Percentiles rank a stretch among this genome's conserved stretches.
Conservation (phyloP, 1,140 invertebrate species). For the Anadara kagoshimensis region DNA sequence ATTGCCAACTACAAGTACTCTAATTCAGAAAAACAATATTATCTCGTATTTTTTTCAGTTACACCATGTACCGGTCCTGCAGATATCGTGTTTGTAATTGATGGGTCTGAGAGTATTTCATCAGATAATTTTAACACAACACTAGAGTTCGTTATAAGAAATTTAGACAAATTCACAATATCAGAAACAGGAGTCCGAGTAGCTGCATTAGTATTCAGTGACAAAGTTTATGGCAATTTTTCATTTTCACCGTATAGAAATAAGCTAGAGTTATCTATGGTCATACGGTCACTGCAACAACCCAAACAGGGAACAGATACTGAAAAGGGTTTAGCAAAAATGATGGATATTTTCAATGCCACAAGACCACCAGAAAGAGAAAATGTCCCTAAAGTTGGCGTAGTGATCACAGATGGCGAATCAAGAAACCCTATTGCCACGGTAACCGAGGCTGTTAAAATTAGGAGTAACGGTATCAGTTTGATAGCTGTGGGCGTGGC, state of each 20-base stretch:
- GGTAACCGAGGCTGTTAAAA: neutral
- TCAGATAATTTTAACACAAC: neutral
- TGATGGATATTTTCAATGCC: too few species aligned
- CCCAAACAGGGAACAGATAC: too few species aligned
- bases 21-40: too few species aligned
- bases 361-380: too few species aligned
- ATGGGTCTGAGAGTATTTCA: slow-evolving; percentile 2
- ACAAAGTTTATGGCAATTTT: neutral
- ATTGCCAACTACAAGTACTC: too few species aligned
- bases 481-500: slow-evolving; percentile 16
- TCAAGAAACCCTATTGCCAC: slow-evolving; percentile 1
- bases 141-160: neutral
- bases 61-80: neutral
- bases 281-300: too few species aligned
- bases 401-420: slow-evolving; percentile 18
- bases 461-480: neutral
- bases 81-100: neutral
- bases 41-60: neutral
- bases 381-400: slow-evolving; percentile 7
- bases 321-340: too few species aligned
- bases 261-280: too few species aligned
- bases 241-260: too few species aligned
- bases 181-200: neutral
- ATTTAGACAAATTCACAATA: neutral
- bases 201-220: neutral